These are phyloP conservation scores for Parelbella ahira DNA, from an alignment of 2,888 invertebrate species.

Conservation along the genomic window DNA sequence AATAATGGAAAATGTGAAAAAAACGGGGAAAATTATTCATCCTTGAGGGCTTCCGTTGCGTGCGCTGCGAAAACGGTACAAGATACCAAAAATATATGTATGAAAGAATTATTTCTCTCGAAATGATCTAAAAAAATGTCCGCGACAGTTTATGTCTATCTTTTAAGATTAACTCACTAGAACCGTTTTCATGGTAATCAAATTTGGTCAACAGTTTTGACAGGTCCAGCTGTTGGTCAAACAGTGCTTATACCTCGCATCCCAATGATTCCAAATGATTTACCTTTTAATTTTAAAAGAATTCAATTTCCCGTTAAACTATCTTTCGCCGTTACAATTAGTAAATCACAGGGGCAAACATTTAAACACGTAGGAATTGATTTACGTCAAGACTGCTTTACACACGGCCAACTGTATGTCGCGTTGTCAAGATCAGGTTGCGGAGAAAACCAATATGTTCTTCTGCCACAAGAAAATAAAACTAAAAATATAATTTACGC, in stretches of 20 bases:
- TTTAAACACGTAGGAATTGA: conserved; percentile 24
- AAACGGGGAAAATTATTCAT: no score
- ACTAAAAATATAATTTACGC: conserved; percentile 1
- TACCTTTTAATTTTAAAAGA: conserved; percentile 31
- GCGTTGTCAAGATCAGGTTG: conserved; percentile 22
- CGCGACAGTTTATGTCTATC: no score
- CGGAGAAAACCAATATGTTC: conserved; percentile 1
- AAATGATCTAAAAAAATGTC: no score
- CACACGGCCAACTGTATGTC: conserved; percentile 28
- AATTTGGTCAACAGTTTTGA: no score
- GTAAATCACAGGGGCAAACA: conserved; percentile 29
- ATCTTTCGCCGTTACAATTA: conserved; percentile 26
- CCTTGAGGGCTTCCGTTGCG: no score
- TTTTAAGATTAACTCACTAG: no score
- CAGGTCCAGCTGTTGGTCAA: conserved; percentile 26
- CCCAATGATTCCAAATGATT: conserved; percentile 31
- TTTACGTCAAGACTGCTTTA: conserved; percentile 21
- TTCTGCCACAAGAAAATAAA: conserved; percentile 8
- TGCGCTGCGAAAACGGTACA: no score
- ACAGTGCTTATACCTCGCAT: conserved; percentile 30
- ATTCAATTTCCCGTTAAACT: conserved; percentile 18
- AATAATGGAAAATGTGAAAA: no score
- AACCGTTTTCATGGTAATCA: no score
- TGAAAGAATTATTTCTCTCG: no score
- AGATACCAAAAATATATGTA: no score